Evolutionary conservation across 2,113 vertebrate genomes (phyloP), one percentile per base, ranked within the genome.

Genomic region (Calyptommatus sinebrachiatus): DNA sequence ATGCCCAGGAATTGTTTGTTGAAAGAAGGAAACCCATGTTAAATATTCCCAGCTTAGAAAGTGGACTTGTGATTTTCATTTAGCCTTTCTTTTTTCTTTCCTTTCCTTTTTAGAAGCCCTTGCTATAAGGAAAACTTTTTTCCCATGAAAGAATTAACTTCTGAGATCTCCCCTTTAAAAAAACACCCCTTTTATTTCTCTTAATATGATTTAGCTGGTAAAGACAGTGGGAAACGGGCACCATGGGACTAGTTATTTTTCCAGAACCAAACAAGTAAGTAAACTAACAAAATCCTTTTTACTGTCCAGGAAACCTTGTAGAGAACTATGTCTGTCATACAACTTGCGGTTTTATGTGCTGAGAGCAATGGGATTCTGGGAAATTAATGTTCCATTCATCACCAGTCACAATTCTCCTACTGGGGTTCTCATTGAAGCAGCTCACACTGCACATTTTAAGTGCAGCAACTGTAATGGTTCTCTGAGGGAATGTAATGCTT

Each of bases 401-500:
- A 71, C 79, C 76, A 91, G 79, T 53, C 7, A 0, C 61, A 66
- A 50, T 68, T 87, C 67, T 71, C 0, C 2, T 68, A 77, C 77
- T 78, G 73, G 73, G 80, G 85, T 69, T 28, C 11, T 10, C 0
- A 0, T 76, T 84, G 84, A 89, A 85, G 82, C 71, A 80, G 79
- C 29, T 70, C 81, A 61, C 74, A 79, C 84, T 81, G 87, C 82
- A 83, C 60, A 78, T 79, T 31, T 50, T 84, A 84, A 87, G 76
- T 22, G 71, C 71, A 88, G 82, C 82, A 77, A 70, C 0, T 76
- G 84, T 83, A 91, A 72, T 84, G 78, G 82, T 88, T 83, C 77
- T 71, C 90, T 71, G 85, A 81, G 86, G 76, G 86, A 85, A 88
- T 74, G 75, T 45, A 71, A 28, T 87, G 66, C 35, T n/a, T 73